phyloP scores from a whole-genome alignment of 1,140 invertebrate species.

The Magallana angulata region DNA sequence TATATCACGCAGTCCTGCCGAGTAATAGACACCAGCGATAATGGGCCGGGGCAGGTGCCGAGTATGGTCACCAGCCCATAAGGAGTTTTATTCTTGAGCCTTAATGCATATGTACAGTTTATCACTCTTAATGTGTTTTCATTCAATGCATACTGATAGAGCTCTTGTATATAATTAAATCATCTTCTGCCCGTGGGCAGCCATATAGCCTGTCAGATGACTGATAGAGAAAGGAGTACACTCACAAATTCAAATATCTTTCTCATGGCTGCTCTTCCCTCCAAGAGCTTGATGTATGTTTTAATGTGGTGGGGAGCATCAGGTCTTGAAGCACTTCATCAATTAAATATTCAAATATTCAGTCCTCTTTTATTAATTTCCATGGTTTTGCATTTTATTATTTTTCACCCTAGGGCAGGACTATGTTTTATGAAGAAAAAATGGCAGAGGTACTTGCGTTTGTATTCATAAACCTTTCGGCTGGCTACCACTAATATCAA shows the following conservation, averaged over 20 bases:
- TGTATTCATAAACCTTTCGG: slow-evolving; percentile 36
- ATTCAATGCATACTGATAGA: slow-evolving; percentile 28
- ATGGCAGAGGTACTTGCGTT: slow-evolving; percentile 29
- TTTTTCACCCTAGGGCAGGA: slow-evolving; percentile 29
- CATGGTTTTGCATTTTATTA: slow-evolving; percentile 36
- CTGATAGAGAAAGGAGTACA: background rate
- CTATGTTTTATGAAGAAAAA: slow-evolving; percentile 21
- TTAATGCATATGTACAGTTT: slow-evolving; percentile 25
- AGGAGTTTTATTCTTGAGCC: background rate
- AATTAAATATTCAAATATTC: slow-evolving; percentile 30
- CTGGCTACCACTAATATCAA: background rate
- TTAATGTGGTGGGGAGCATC: slow-evolving; percentile 5
- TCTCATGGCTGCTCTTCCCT: background rate
- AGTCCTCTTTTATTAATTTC: slow-evolving; percentile 21
- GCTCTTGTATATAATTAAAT: slow-evolving; percentile 15
- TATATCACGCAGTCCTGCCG: background rate
- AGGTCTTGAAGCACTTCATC: slow-evolving; percentile 4
- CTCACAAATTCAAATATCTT: slow-evolving; percentile 20
- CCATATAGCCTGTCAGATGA: background rate
- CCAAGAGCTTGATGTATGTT: slow-evolving; percentile 25
- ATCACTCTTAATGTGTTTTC: slow-evolving; percentile 25
- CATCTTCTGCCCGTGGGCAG: slow-evolving; percentile 5
- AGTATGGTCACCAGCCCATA: background rate
- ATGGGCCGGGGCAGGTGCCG: background rate
- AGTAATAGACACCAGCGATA: slow-evolving; percentile 7